These are phyloP conservation scores for Thinocorus orbignyianus DNA, from an alignment of 2,113 vertebrate genomes.

Conservation along the genomic window DNA sequence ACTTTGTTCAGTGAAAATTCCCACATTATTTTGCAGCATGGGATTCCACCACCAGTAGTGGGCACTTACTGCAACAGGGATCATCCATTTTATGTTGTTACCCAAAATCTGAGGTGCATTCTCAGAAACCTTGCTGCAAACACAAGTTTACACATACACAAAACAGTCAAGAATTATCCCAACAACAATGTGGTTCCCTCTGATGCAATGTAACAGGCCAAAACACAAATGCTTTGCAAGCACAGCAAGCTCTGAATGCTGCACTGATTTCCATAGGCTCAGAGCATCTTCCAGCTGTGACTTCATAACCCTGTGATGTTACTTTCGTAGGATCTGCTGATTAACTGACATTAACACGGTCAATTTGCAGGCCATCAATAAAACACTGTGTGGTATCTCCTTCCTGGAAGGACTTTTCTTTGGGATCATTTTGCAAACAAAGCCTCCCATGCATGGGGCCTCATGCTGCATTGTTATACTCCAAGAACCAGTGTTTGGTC, in stretches of 20 bases:
- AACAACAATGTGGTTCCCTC: fast-evolving
- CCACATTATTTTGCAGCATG: too few relatives aligned
- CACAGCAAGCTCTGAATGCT: fast-evolving
- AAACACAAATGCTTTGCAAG: fast-evolving
- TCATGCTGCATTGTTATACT: not conserved
- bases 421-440: not conserved
- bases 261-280: not conserved
- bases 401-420: not conserved
- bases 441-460: not conserved
- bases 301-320: not conserved
- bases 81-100: not conserved
- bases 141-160: not conserved
- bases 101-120: not conserved
- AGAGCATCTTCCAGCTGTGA: fast-evolving
- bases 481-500: not conserved
- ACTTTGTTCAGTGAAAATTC: too few relatives aligned
- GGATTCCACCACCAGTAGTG: too few relatives aligned
- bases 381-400: not conserved
- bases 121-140: not conserved
- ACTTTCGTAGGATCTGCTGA: not conserved
- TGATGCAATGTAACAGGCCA: not conserved
- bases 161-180: not conserved
- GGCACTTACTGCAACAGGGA: too few relatives aligned
- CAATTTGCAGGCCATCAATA: not conserved
- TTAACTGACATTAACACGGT: not conserved